These are phyloP conservation scores for Papilio helenus DNA, from an alignment of 1,140 invertebrate species.

Conservation along the genomic window DNA sequence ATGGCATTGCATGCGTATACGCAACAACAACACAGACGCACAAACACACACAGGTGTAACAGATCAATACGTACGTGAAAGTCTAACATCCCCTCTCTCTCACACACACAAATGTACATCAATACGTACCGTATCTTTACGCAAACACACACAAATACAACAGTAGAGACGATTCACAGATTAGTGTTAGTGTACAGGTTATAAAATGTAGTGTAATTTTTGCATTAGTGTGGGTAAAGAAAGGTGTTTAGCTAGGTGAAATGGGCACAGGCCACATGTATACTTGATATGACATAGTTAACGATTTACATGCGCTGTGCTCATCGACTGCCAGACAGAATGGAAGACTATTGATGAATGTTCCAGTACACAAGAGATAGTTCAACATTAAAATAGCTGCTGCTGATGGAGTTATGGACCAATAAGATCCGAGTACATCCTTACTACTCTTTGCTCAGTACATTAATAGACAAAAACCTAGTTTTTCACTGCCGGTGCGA, in stretches of 20 bases:
- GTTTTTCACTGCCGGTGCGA: too few species aligned
- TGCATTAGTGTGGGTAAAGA: slow-evolving; percentile 74
- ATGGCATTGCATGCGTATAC: slow-evolving; percentile 80
- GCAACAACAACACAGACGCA: slow-evolving; percentile 66
- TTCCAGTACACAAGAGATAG: neutral
- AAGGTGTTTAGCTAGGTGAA: slow-evolving; percentile 79
- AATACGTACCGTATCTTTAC: slow-evolving; percentile 26
- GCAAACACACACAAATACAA: slow-evolving; percentile 46
- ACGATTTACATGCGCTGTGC: slow-evolving; percentile 42
- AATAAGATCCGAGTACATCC: too few species aligned
- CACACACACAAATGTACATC: slow-evolving; percentile 50
- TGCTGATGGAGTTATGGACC: too few species aligned
- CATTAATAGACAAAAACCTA: too few species aligned
- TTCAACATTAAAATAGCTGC: neutral
- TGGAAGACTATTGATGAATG: neutral
- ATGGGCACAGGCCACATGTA: slow-evolving; percentile 68
- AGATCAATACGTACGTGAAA: slow-evolving; percentile 44
- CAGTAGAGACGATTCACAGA: slow-evolving; percentile 44
- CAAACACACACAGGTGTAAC: slow-evolving; percentile 36
- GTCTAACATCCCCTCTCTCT: slow-evolving; percentile 53
- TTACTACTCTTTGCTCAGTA: neutral
- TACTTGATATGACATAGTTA: slow-evolving; percentile 56
- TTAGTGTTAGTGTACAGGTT: slow-evolving; percentile 39
- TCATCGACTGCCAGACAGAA: neutral
- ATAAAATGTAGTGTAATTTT: slow-evolving; percentile 44